Percentiles rank a stretch among this genome's conserved stretches.
Conservation (phyloP, 2,888 invertebrate genomes). For the Pachydiplax longipennis region DNA sequence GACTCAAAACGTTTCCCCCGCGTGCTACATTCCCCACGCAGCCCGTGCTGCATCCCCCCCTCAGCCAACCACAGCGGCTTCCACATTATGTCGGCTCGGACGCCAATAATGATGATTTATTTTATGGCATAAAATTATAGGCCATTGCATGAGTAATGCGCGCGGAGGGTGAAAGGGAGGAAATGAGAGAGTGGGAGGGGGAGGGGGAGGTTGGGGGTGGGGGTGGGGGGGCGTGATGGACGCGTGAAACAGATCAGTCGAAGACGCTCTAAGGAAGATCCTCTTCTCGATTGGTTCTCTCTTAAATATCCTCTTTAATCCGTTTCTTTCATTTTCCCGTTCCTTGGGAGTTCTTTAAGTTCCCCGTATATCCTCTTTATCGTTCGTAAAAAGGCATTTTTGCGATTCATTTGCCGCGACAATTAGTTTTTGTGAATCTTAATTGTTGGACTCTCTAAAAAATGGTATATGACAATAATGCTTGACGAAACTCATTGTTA, state of each 20-base stretch:
- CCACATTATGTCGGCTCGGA: slow-evolving; percentile 34
- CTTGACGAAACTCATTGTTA: too few species aligned
- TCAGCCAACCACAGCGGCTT: background rate
- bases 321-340: too few species aligned
- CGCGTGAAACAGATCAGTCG: background rate
- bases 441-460: too few species aligned
- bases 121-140: slow-evolving; percentile 66
- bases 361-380: too few species aligned
- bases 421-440: too few species aligned
- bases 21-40: background rate
- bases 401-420: too few species aligned
- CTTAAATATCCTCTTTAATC: too few species aligned
- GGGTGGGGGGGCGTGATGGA: background rate
- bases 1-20: too few species aligned
- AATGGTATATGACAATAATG: too few species aligned
- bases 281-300: too few species aligned
- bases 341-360: too few species aligned
- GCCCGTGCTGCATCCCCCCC: background rate
- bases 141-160: slow-evolving; percentile 47
- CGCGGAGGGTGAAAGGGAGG: background rate
- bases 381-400: too few species aligned
- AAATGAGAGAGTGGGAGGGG: background rate
- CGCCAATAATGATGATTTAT: slow-evolving; percentile 69
- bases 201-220: background rate
- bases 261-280: background rate